These are phyloP conservation scores for Epirrita christyi DNA, from an alignment of 2,888 invertebrate genomes.

Conservation along the genomic window DNA sequence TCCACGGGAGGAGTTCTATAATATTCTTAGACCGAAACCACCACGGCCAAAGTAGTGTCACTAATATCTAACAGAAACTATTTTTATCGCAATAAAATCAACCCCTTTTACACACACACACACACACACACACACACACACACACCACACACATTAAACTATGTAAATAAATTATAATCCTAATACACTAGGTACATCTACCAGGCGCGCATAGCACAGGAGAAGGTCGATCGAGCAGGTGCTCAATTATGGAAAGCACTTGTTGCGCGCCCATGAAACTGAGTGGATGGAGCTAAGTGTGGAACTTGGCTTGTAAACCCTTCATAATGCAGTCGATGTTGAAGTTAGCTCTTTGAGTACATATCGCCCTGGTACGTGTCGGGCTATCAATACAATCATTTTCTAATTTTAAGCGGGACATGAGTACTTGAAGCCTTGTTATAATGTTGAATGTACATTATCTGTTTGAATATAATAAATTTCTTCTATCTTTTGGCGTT, in stretches of 20 bases:
- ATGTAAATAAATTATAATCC: constrained; percentile 39
- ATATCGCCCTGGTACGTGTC: constrained; percentile 51
- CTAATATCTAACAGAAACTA: background rate
- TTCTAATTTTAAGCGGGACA: constrained; percentile 14
- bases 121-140: too few species aligned
- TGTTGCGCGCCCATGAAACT: constrained; percentile 62
- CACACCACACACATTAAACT: constrained; percentile 28
- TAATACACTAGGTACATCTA: too few species aligned
- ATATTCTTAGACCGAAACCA: too few species aligned
- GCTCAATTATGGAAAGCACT: constrained; percentile 70
- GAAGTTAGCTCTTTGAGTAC: constrained; percentile 55
- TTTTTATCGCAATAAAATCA: background rate
- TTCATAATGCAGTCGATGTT: constrained; percentile 62
- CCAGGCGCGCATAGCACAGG: constrained; percentile 49
- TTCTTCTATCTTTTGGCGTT: too few species aligned
- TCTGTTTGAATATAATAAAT: too few species aligned
- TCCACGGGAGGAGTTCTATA: too few species aligned
- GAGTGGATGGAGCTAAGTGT: constrained; percentile 62
- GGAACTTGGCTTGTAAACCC: constrained; percentile 64
- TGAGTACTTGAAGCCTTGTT: background rate
- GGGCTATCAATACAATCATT: constrained; percentile 42
- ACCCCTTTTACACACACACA: too few species aligned
- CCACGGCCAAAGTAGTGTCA: too few species aligned
- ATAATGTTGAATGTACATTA: too few species aligned
- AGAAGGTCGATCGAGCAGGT: constrained; percentile 50